Evolutionary conservation across 2,797 vertebrate genomes (phyloP).

Genomic region (Sandelia bainsii): DNA sequence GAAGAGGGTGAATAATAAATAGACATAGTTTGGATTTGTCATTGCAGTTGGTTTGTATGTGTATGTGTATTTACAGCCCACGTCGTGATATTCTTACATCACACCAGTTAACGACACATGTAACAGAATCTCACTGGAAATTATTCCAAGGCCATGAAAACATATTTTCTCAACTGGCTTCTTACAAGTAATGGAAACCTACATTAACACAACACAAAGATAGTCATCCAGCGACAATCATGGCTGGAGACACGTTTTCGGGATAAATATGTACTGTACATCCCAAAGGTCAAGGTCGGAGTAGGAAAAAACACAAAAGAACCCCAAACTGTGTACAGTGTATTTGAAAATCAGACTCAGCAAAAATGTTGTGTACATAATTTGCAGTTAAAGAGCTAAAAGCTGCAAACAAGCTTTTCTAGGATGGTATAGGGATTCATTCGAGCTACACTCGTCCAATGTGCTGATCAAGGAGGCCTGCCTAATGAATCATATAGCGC

Average conservation of each 20-base stretch:
- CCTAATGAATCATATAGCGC: constrained; percentile 43
- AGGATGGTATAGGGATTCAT: constrained; percentile 22
- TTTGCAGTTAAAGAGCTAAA: constrained; percentile 13
- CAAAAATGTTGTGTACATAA: not conserved
- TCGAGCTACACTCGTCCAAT: constrained; percentile 8
- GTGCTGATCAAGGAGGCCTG: constrained; percentile 46
- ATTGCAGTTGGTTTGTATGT: constrained; percentile 42
- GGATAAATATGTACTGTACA: too few species aligned
- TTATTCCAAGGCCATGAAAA: not conserved
- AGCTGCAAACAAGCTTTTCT: constrained; percentile 10
- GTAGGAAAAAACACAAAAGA: not conserved
- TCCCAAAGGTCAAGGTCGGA: too few species aligned
- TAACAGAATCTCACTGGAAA: not conserved
- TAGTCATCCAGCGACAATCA: too few species aligned
- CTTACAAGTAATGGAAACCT: too few species aligned
- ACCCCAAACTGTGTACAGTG: not conserved
- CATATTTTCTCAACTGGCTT: not conserved
- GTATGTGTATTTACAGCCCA: not conserved
- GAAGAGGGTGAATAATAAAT: constrained; percentile 30
- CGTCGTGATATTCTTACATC: not conserved
- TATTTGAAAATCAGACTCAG: not conserved
- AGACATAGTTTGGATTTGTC: constrained; percentile 37
- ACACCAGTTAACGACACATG: not conserved
- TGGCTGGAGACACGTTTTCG: too few species aligned
- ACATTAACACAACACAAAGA: too few species aligned